Conservation (phyloP, 2,113 vertebrate species). For the Tetrao urogallus region DNA sequence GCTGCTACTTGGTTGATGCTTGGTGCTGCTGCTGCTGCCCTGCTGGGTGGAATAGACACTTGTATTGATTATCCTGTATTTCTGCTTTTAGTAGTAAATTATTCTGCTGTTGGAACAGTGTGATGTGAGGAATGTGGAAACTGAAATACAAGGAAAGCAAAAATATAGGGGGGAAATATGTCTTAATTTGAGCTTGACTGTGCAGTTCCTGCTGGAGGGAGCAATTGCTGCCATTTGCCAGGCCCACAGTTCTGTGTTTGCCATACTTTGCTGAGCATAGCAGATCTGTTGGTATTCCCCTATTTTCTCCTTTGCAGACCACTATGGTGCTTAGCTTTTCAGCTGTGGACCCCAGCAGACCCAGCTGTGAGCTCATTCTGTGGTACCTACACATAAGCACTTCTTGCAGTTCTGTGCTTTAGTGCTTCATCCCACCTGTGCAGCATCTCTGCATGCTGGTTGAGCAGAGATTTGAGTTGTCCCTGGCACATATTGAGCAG, state of each 20-base stretch:
- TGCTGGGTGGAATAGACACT: accelerated
- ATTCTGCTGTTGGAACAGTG: background rate
- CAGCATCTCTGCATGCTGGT: background rate
- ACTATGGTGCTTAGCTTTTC: accelerated
- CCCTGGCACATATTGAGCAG: background rate
- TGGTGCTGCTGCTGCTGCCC: accelerated
- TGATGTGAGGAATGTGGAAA: background rate
- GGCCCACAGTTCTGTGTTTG: background rate
- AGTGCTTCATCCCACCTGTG: accelerated
- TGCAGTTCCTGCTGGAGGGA: background rate
- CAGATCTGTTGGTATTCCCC: background rate
- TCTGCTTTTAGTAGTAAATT: background rate
- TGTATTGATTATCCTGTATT: accelerated
- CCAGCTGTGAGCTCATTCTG: background rate
- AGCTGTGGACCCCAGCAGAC: background rate
- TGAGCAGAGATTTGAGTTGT: background rate
- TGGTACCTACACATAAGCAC: no score
- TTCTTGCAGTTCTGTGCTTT: background rate
- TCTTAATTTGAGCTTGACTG: background rate
- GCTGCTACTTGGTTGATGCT: accelerated
- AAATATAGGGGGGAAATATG: background rate
- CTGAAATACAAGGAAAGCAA: background rate
- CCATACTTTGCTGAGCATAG: background rate
- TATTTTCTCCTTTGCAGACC: background rate
- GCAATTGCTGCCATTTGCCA: background rate